phyloP scores from a whole-genome alignment of 2,113 vertebrate genomes.

The Spermophilus dauricus region DNA sequence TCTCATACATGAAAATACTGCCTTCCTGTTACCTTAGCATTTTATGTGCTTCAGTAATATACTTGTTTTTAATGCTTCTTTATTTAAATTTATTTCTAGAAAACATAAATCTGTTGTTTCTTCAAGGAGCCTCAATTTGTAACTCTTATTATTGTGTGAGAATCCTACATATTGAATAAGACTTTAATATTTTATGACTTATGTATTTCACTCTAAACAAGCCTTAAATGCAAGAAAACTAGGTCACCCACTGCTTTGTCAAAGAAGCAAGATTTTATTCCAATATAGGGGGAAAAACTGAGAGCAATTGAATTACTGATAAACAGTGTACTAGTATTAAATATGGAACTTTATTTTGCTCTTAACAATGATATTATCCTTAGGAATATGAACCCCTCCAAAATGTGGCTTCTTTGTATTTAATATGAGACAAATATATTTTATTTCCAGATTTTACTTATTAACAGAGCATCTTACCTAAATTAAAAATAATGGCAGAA shows the following conservation, averaged over 20 bases:
- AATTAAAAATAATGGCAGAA: neutral
- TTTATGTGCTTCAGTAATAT: neutral
- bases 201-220: neutral
- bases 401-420: neutral
- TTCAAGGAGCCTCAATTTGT: neutral
- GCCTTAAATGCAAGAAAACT: neutral
- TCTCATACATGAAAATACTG: neutral
- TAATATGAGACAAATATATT: neutral
- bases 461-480: neutral
- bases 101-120: neutral
- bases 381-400: neutral
- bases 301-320: neutral
- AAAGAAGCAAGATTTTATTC: neutral
- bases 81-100: neutral
- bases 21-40: neutral
- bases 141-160: neutral
- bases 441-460: neutral
- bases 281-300: neutral
- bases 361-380: neutral
- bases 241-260: neutral
- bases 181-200: neutral
- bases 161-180: neutral
- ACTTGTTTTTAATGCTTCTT: neutral
- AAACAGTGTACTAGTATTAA: neutral
- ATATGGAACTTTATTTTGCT: neutral